Evolutionary conservation across 2,888 invertebrate genomes (phyloP), one percentile per base, ranked within the genome.

Genomic region (Melanchra persicariae): DNA sequence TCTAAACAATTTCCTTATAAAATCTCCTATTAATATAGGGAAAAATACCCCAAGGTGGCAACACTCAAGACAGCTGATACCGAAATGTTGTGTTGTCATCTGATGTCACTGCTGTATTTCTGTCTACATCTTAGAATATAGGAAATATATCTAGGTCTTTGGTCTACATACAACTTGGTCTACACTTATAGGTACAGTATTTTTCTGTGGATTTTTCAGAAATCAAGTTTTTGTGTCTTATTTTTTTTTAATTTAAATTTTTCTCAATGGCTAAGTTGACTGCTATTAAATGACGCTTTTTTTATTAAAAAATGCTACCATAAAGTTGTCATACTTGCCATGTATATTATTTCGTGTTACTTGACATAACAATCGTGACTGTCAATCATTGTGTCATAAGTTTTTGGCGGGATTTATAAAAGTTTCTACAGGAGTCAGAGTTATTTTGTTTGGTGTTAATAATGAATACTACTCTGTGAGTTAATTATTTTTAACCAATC

Each of bases 381-480:
- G n/a, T n/a, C n/a, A n/a, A n/a, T n/a, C n/a, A n/a, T 34, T 43
- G 9, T 22, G 17, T 24, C 9, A 6, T 19, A 6, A 0, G 17
- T 9, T 57, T 77, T 78, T 78, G 77, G 77, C 77, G 77, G 77
- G 81, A 70, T 51, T 22, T 58, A 12, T n/a, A 65, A 65, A 57
- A 57, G 15, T 51, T 30, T 57, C 2, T 15, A 8, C 12, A 43
- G 15, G 37, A 17, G 22, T 43, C 5, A 34, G 1, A 9, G 9
- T 1, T 15, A 2, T 17, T 19, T 58, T 19, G 26, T 52, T 34
- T 8, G 12, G n/a, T 24, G 24, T 54, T 61, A 57, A 63, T 43
- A 65, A 85, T 84, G 85, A 74, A 77, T 65, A 70, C 70, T 30
- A 82, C 83, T 47, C 81, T 89, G 89, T 89, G 59, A 87, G 86